Evolutionary conservation across 2,888 invertebrate genomes (phyloP), one percentile per base, ranked within the genome.

Genomic region (Mycalesis mineus): DNA sequence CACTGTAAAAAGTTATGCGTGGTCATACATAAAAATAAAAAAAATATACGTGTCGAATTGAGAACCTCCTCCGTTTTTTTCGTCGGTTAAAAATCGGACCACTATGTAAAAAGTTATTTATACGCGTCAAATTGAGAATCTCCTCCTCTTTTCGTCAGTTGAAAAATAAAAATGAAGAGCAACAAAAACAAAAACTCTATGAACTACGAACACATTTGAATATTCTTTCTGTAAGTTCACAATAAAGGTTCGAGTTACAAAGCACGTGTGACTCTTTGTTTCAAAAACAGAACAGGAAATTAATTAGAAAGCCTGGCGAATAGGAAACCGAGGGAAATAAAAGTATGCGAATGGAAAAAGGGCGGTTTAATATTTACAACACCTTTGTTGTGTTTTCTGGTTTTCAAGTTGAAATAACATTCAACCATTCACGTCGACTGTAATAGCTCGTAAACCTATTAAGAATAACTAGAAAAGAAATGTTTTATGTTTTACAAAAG

Each of bases 291-390:
- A 44, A 47, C 45, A 33, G 36, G 59, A 47, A 52, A 59, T 59
- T 59, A 59, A 55, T 58, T 58, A 58, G 47, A 59, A 59, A 55
- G 55, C 40, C 14, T 14, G 47, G 52, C 48, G 49, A 59, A 54
- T 54, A 58, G 45, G 17, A 55, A 28, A 51, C 40, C 47, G 28
- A 59, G 55, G 7, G 14, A 36, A 58, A 51, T 39, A 42, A 42
- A 47, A 41, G 48, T 40, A 54, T 49, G 37, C 37, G 28, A 14
- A 39, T 49, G 39, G 49, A 39, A 28, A 45, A 49, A 49, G 28
- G 36, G 4, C 4, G 22, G n/a, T 39, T 36, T 49, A 14, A 39
- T 28, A 15, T 33, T 47, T 47, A 33, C 33, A 47, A 17, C 33
- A 33, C 47, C 31, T 31, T 47, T 47, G 33, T 47, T 31, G n/a